Percentiles rank a stretch among this genome's conserved stretches.
These are phyloP conservation scores for Papilio helenus DNA, from an alignment of 1,140 invertebrate genomes.

Conservation along the genomic window DNA sequence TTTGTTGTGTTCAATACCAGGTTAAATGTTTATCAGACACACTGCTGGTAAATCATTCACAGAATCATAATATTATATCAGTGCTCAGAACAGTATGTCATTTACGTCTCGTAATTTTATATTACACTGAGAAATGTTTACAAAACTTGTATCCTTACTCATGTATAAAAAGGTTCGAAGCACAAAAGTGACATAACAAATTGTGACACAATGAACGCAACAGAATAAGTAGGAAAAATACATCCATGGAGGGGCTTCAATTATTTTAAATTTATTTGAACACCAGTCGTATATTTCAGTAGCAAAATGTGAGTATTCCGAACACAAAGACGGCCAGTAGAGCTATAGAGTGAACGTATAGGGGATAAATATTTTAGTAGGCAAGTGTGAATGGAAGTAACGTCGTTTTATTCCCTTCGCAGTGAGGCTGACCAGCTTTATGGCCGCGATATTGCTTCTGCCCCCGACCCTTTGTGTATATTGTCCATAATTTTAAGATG, in stretches of 20 bases:
- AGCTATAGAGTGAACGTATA: constrained; percentile 38
- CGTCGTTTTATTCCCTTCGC: constrained; percentile 57
- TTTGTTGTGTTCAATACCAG: not conserved
- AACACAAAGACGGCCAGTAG: constrained; percentile 46
- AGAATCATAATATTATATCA: not conserved
- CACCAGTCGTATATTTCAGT: constrained; percentile 44
- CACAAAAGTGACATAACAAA: constrained; percentile 38
- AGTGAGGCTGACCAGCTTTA: constrained; percentile 62
- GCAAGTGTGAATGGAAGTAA: constrained; percentile 69
- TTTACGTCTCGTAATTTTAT: constrained; percentile 3
- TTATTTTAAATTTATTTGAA: constrained; percentile 40
- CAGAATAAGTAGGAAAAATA: constrained; percentile 37
- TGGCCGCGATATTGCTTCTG: constrained; percentile 59
- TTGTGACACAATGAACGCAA: constrained; percentile 15
- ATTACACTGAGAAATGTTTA: not conserved
- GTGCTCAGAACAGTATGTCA: not conserved
- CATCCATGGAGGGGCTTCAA: constrained; percentile 28
- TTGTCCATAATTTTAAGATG: constrained; percentile 42
- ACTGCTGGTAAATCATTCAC: not conserved
- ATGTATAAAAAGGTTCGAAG: constrained; percentile 17
- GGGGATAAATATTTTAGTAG: constrained; percentile 71
- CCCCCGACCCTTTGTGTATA: constrained; percentile 49
- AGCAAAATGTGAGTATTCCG: constrained; percentile 53
- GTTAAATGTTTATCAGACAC: not conserved
- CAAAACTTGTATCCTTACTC: not conserved